Evolutionary conservation across 2,797 vertebrate species (phyloP).

Genomic region (Pantherophis alleghaniensis): DNA sequence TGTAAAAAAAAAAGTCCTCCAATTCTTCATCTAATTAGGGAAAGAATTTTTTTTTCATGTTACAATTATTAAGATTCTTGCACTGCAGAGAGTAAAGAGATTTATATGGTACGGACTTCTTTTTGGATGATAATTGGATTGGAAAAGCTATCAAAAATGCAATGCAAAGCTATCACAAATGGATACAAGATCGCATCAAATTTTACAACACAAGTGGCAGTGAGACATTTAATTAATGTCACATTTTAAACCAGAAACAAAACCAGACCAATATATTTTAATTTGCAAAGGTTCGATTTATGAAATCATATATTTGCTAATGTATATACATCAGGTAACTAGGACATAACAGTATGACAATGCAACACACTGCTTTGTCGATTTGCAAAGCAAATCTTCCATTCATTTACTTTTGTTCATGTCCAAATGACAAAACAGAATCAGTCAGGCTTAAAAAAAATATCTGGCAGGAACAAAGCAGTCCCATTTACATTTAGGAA

Average conservation of each 20-base stretch:
- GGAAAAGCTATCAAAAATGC: neutral
- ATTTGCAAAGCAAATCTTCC: neutral
- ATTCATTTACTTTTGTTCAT: neutral
- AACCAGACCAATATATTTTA: neutral
- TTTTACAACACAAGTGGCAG: neutral
- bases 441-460: neutral
- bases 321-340: neutral
- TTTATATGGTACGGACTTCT: neutral
- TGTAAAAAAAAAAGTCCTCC: neutral
- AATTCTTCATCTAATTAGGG: neutral
- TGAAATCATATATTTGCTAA: neutral
- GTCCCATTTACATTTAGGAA: slow-evolving; percentile 9
- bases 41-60: neutral
- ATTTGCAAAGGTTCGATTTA: neutral
- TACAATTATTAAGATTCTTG: neutral
- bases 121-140: neutral
- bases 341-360: neutral
- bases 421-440: slow-evolving; percentile 8
- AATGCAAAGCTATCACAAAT: neutral
- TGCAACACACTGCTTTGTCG: neutral
- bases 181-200: neutral
- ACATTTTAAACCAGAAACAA: neutral
- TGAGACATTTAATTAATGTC: neutral
- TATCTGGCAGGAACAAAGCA: slow-evolving; percentile 13
- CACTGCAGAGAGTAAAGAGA: neutral